Evolutionary conservation across 2,888 invertebrate genomes (phyloP).

Genomic region (Ecliptopera silaceata): DNA sequence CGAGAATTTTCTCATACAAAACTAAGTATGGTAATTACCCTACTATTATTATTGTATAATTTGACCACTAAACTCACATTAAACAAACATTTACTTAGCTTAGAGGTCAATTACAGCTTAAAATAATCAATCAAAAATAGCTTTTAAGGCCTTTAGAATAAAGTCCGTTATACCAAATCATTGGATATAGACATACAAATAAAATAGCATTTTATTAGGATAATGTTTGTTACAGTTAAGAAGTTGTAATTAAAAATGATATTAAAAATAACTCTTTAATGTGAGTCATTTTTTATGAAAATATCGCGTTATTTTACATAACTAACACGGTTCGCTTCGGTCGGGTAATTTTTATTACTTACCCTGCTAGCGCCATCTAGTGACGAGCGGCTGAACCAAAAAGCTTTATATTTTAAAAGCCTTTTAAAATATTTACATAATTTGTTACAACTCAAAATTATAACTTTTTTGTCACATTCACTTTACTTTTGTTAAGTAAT

Average conservation of each 20-base stretch:
- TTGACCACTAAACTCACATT: not conserved
- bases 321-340: no score
- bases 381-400: conserved; percentile 43
- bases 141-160: not conserved
- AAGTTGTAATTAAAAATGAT: conserved; percentile 22
- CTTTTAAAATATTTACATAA: no score
- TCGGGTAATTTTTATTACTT: no score
- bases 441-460: no score
- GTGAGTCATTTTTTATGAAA: conserved; percentile 15
- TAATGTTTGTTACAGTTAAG: conserved; percentile 17
- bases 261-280: conserved; percentile 12
- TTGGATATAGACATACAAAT: conserved; percentile 15
- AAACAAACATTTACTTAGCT: conserved; percentile 5
- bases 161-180: conserved; percentile 6
- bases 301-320: not conserved
- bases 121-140: conserved; percentile 1
- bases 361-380: conserved; percentile 54
- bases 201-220: conserved; percentile 4
- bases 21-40: no score
- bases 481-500: no score
- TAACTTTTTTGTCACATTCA: no score
- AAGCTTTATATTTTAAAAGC: not conserved
- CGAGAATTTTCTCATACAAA: no score
- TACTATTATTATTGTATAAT: not conserved
- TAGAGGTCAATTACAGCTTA: not conserved